Evolutionary conservation across 2,888 invertebrate species (phyloP).

Genomic region (Linyphia triangularis): DNA sequence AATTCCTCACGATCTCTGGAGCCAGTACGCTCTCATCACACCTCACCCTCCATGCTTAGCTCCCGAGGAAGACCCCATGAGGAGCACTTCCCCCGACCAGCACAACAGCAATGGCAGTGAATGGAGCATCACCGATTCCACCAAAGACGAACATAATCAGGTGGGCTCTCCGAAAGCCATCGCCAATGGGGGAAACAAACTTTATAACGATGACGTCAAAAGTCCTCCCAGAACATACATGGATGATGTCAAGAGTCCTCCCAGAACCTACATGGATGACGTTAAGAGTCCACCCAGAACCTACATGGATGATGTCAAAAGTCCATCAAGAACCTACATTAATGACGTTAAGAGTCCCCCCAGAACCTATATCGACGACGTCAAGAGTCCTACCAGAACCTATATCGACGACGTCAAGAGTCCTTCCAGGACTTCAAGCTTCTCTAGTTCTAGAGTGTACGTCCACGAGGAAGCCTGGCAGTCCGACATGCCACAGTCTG

Average conservation of each 20-base stretch:
- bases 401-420: constrained; percentile 89
- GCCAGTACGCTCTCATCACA: constrained; percentile 55
- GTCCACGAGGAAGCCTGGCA: constrained; percentile 59
- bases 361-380: too few species aligned
- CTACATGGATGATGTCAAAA: too few species aligned
- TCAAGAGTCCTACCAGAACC: too few species aligned
- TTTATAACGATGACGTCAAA: constrained; percentile 87
- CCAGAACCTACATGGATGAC: too few species aligned
- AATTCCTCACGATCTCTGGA: constrained; percentile 70
- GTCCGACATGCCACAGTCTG: constrained; percentile 37
- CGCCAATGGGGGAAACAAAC: constrained; percentile 60
- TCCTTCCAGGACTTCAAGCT: constrained; percentile 87
- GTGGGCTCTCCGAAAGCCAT: constrained; percentile 75
- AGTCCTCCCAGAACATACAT: constrained; percentile 91
- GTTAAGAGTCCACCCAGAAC: too few species aligned
- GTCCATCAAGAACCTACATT: too few species aligned
- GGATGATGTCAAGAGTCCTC: too few species aligned
- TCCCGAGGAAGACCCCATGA: constrained; percentile 48
- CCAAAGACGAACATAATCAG: constrained; percentile 77
- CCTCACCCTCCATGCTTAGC: constrained; percentile 30
- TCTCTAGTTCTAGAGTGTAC: constrained; percentile 84
- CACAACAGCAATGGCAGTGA: constrained; percentile 76
- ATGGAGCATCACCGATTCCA: constrained; percentile 77
- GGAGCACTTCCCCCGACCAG: constrained; percentile 72
- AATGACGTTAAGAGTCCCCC: too few species aligned